Percentiles rank a stretch among this genome's conserved stretches.
Evolutionary conservation across 2,888 invertebrate genomes (phyloP).

Genomic region (Plebejus anna): DNA sequence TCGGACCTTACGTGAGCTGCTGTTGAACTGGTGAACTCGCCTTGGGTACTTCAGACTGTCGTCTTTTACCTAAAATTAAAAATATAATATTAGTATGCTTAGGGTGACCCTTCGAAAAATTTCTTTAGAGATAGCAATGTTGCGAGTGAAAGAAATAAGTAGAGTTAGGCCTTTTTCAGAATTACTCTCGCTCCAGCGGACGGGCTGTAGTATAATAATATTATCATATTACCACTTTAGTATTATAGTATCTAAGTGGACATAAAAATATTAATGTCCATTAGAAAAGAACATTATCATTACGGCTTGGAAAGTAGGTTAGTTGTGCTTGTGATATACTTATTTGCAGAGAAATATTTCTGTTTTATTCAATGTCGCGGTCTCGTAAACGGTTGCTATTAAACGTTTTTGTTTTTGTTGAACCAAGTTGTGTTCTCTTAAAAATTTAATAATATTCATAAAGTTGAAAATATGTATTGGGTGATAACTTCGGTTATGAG

Average conservation of each 20-base stretch:
- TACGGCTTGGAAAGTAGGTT: background rate
- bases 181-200: background rate
- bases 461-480: too few species aligned
- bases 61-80: conserved; percentile 56
- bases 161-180: too few species aligned
- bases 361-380: background rate
- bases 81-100: background rate
- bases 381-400: too few species aligned
- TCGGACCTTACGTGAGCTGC: conserved; percentile 67
- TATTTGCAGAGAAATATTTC: background rate
- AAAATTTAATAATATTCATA: too few species aligned
- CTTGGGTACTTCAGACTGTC: conserved; percentile 64
- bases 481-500: too few species aligned
- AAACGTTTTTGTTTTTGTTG: too few species aligned
- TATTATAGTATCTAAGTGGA: background rate
- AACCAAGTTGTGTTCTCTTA: too few species aligned
- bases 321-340: background rate
- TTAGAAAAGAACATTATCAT: conserved; percentile 8
- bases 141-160: too few species aligned
- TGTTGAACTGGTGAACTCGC: conserved; percentile 60
- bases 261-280: background rate
- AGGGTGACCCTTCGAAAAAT: background rate
- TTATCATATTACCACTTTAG: background rate
- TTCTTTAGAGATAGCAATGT: too few species aligned
- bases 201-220: background rate